phyloP scores from a whole-genome alignment of 1,140 invertebrate species.

The Orchestia grillus region DNA sequence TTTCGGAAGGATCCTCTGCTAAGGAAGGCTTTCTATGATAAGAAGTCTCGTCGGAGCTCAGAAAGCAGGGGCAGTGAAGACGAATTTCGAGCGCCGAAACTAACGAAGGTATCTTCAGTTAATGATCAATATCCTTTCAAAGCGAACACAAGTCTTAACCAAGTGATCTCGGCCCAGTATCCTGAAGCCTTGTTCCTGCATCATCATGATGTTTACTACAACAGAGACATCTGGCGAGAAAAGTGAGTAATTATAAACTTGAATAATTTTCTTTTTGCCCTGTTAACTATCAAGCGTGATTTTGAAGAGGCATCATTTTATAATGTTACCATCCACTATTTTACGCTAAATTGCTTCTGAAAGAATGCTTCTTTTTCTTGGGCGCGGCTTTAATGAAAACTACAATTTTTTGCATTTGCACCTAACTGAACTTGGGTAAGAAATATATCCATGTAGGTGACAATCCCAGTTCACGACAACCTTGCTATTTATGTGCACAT shows the following conservation, averaged over 20 bases:
- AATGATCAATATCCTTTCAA: conserved; percentile 40
- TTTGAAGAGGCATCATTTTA: neutral
- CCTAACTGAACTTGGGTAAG: too few species aligned
- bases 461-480: too few species aligned
- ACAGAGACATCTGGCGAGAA: conserved; percentile 4
- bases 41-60: neutral
- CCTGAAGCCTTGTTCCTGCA: conserved; percentile 15
- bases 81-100: neutral
- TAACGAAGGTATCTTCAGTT: neutral
- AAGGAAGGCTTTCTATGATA: conserved; percentile 15
- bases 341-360: neutral
- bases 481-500: too few species aligned
- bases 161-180: neutral
- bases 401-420: too few species aligned
- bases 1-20: neutral
- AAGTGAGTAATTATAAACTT: neutral
- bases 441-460: too few species aligned
- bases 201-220: conserved; percentile 15
- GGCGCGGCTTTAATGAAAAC: neutral
- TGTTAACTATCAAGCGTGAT: neutral
- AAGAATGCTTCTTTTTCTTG: neutral
- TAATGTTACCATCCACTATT: neutral
- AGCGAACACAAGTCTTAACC: conserved; percentile 12
- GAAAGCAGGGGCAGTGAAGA: conserved; percentile 9
- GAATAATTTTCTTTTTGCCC: neutral